Base-by-base conservation (phyloP, 2,113 vertebrate species). In the Pipa parva region DNA sequence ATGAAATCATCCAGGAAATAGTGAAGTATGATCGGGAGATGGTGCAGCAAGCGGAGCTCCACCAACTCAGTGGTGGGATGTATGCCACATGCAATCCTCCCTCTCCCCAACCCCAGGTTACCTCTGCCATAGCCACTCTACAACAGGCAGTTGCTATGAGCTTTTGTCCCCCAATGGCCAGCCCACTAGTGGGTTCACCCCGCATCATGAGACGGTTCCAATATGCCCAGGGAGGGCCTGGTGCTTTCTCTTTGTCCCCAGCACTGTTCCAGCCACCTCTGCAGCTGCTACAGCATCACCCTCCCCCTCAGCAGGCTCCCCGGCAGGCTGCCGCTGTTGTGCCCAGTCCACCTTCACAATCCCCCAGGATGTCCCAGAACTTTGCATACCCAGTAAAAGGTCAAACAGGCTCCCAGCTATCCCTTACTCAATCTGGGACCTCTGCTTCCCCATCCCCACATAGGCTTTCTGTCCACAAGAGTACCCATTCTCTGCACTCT, bases 11-110 rank as follows among this genome's bases (percentile, higher is more conserved):
- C 78, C 95, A 98, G 79, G 95, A 98, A 84, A 99, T 99, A 0
- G 95, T 99, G 57, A 98, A 98, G 78, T 99, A 98, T 1, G 97
- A 99, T 74, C 90, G 97, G 3, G 94, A 99, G 85, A 99, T 99
- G 95, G 94, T 92, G 50, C 92, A 96, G 72, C 93, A 94, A 75
- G 92, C 95, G 0, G 93, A 94, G 42, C 79, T 89, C 45, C 27
- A 65, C 51, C 89, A 89, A 25, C 88, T 87, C 2, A 83, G 84
- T 17, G 58, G 66, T 24, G 66, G 66, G 25, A 70, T 70, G 66
- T 70, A 70, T 0, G 86, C 93, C 65, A 79, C 94, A 77, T 92
- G 94, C 59, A 68, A 68, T 29, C 56, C 65, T 48, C 70, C 83
- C 72, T 82, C 86, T 1, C 86, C 73, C 61, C 63, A 90, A 67